Base-by-base conservation (phyloP, 2,888 invertebrate species). In the Julus scandinavius region DNA sequence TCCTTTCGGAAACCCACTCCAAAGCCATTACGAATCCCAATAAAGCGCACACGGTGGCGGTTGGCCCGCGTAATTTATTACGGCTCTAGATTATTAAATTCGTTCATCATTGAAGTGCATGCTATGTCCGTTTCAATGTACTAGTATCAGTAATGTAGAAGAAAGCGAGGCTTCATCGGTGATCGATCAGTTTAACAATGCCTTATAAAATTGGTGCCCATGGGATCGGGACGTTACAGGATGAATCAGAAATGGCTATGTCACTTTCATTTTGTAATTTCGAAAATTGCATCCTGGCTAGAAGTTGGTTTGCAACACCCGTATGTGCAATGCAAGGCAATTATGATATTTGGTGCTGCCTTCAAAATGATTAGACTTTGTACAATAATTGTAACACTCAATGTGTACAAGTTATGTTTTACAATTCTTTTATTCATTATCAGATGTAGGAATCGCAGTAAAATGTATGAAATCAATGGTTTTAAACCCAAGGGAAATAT, bases 1-100 rank as follows among this genome's bases (percentile, higher is more conserved):
- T 50, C 58, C 4, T 4, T 72, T 29, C 29, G 7, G 72, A 72
- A 72, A 72, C 7, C 5, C n/a, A 20, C 72, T 72, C n/a, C 29
- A 72, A 72, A 72, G 72, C 72, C 72, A 72, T 72, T 72, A 72
- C 72, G 29, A 72, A n/a, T 72, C 72, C 72, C 72, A 72, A 72
- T 72, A n/a, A 72, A 29, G 29, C 72, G 29, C 72, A 11, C 72
- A 20, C 63, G 63, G 63, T 63, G 63, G 20, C 63, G 63, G 63
- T 63, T 72, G 72, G 72, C 72, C 72, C 72, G 1, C n/a, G 72
- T 72, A 20, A 72, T 72, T 72, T 72, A 72, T 72, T 72, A 72
- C 1, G 29, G 9, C 29, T 72, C 72, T 9, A 72, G n/a, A 72
- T 72, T 72, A 72, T 72, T 72, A 72, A 72, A 72, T 72, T 72